Evolutionary conservation across 2,113 vertebrate species (phyloP), one percentile per base, ranked within the genome.

Genomic region (Nycticebus coucang): DNA sequence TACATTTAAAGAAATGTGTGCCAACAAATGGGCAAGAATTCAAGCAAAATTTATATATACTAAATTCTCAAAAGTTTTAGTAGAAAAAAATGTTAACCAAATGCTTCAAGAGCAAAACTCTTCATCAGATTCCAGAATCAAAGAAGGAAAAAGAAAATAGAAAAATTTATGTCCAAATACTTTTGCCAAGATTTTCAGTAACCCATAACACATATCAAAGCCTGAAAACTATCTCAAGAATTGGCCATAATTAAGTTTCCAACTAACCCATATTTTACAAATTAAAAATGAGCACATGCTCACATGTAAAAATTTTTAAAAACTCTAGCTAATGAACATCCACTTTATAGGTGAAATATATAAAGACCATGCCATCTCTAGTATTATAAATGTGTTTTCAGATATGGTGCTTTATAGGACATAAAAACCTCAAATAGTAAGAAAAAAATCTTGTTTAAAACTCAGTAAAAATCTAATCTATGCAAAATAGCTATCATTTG

Each of bases 231-330:
- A 68, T 82, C 66, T 91, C 22, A 93, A 87, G 50, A 94, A 79
- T 13, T 94, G 26, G n/a, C 9, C 78, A 84, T 89, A 28, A 86
- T 82, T 66, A 93, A 64, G 37, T 77, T 90, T 28, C 33, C 30
- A 89, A 60, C 19, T 72, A 87, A 91, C 75, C 93, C 33, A 80
- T 75, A 91, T 89, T 92, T 95, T 92, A 9, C 53, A 89, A 95
- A 86, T 93, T 92, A 92, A 87, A 96, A 95, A 89, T 6, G 79
- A 96, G 45, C 87, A 96, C 5, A 87, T 2, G 37, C 28, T 71
- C 33, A 84, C 84, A 80, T 80, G 21, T 28, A 84, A 94, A 92
- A 69, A 59, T 24, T 12, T 17, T 28, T 77, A 89, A 77, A 91
- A 22, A 6, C n/a, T 88, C n/a, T 78, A 79, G 26, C 37, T 30